Base-by-base conservation (phyloP, 2,888 invertebrate species). In the Cordilura impudica region DNA sequence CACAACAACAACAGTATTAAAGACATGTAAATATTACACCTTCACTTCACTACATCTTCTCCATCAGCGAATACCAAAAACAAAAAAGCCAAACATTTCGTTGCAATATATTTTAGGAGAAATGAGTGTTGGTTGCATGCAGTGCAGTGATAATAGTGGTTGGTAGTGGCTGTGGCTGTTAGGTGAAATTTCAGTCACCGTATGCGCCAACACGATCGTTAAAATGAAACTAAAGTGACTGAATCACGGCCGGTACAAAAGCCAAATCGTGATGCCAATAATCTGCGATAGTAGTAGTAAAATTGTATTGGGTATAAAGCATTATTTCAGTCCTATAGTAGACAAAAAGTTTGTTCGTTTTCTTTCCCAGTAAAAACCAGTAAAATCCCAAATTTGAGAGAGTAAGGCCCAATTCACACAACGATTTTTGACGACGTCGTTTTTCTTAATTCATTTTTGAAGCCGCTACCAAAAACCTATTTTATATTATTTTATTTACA, bases 171-270 rank as follows among this genome's bases (percentile, higher is more conserved):
- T 26, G 60, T 39, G 71, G 77, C 60, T 66, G 53, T 66, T 53
- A 70, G 73, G 78, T 78, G 73, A 78, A 78, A 73, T 74, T 78
- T 78, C 69, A 78, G 65, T 73, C 70, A 74, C 69, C 39, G 69
- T 74, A 65, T 78, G 65, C 78, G 56, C 69, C 60, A 78, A 70
- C 69, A 73, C 65, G 78, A 78, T 70, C 51, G 78, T 73, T 70
- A 66, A 70, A 70, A 65, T 43, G 35, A 78, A 78, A 69, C 69
- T 69, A 69, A 73, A 78, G 78, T 65, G 78, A 69, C 69, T 60
- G 58, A 69, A 73, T 73, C 78, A 73, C 65, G 78, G 73, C 70
- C 70, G 69, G 65, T 60, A 53, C 63, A 73, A 74, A 65, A 78
- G 73, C 53, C 78, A 73, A 69, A 74, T 73, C 78, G 73, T 78